Evolutionary conservation across 2,888 invertebrate genomes (phyloP), one percentile per base, ranked within the genome.

Genomic region (Lochmaea crataegi): DNA sequence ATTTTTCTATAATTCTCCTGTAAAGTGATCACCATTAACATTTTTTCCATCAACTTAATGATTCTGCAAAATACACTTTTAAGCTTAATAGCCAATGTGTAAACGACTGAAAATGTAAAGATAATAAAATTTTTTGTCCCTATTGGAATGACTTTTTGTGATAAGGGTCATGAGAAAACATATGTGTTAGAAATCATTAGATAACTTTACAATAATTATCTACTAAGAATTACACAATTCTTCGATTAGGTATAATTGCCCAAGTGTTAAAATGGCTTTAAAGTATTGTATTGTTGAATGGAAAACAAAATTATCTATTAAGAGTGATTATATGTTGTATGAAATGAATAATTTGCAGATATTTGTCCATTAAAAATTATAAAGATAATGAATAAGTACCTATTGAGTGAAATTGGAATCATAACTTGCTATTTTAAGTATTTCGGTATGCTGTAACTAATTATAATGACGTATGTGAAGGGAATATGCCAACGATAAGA

Each of bases 1-100:
- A 70, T 70, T 70, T 70, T 70, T 70, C 70, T 70, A 70, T 70
- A 70, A 70, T 70, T 70, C 64, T 65, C 45, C 64, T 64, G 70
- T 65, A 70, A 70, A 70, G 64, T 70, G 70, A 70, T 45, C 38
- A 70, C 70, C 70, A 70, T 70, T 70, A 70, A 70, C 41, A 70
- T 70, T 57, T 70, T 58, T 70, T 70, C 42, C 53, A 63, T 53
- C 57, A 22, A 65, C 70, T 64, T 57, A 70, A 70, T 70, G 70
- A 53, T 68, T 68, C 68, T 68, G 68, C 68, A 68, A 70, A 70
- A 70, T 70, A 65, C 57, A 70, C 64, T 70, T 70, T 70, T 57
- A 26, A 57, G 57, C 70, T 53, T 68, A 68, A 68, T 68, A 61
- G 61, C 63, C 48, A 41, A 32, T 68, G 45, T 68, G 68, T 60